Base-by-base conservation (phyloP, 2,797 vertebrate species). In the Chiroxiphia lanceolata region DNA sequence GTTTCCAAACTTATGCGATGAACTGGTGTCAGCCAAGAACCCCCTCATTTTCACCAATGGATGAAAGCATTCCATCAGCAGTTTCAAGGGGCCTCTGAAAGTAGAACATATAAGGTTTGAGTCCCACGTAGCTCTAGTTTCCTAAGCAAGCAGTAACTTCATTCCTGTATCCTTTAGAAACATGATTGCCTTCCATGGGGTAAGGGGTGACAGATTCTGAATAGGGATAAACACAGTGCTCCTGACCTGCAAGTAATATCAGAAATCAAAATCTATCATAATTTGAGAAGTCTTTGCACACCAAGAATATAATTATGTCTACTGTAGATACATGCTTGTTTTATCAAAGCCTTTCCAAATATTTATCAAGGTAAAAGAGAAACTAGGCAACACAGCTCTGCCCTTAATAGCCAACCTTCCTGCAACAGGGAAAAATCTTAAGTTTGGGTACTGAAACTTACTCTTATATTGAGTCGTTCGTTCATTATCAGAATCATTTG, bases 281-380 rank as follows among this genome's bases (percentile, higher is more conserved):
- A 69, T 53, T 22, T 69, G 15, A 90, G 63, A 90, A 79, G 15
- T 25, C 12, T 87, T 9, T 50, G 34, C 20, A 40, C 14, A 86
- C 3, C 47, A 40, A 87, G 54, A 69, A 51, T n/a, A n/a, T 57
- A 76, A 68, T 63, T 54, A 50, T 4, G 31, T 8, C 36, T 67
- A 60, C 27, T 4, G 0, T 0, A 64, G 50, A 59, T 80, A 76
- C 2, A 45, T 0, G 1, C 14, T 34, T 76, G 14, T 57, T 83
- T 87, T 34, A 81, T 13, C 42, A 34, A 79, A 75, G 21, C 8
- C 64, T 51, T 85, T 83, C 31, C 3, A 7, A 16, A 27, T 64
- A 27, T 60, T 83, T 64, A 77, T 42, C 54, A 50, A 56, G 7
- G 45, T 47, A 77, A 42, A 85, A 78, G 3, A 72, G 16, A 44